Evolutionary conservation across 30 jellyfish, hydroid and myxozoan genomes (phyloP).

Genomic region (Catostylus mosaicus): DNA sequence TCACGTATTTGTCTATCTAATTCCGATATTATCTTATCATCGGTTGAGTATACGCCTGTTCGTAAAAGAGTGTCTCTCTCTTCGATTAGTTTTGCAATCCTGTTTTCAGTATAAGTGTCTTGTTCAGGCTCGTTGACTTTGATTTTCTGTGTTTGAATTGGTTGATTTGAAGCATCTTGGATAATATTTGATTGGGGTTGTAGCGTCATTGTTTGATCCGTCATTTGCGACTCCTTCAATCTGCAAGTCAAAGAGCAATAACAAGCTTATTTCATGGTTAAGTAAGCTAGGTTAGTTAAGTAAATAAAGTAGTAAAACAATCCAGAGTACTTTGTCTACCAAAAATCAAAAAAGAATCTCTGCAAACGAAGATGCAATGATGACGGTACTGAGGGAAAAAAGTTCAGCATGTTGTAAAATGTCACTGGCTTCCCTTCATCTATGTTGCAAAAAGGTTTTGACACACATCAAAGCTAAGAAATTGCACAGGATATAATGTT

Average conservation of each 20-base stretch:
- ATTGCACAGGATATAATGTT: too few species aligned
- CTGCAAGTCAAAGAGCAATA: slow-evolving; percentile 17
- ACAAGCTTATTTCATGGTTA: too few species aligned
- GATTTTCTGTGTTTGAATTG: background rate
- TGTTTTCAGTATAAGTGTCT: slow-evolving; percentile 22
- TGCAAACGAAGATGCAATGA: too few species aligned
- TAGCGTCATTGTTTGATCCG: background rate
- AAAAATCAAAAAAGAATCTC: too few species aligned
- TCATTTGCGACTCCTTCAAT: slow-evolving; percentile 33
- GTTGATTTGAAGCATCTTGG: slow-evolving; percentile 14
- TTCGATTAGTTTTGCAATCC: slow-evolving; percentile 94
- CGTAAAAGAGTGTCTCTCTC: slow-evolving; percentile 96
- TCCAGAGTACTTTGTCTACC: too few species aligned
- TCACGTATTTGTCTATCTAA: slow-evolving; percentile 89
- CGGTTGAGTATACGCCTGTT: slow-evolving; percentile 95
- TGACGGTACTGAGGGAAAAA: too few species aligned
- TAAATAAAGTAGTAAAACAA: too few species aligned
- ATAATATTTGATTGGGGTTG: slow-evolving; percentile 2
- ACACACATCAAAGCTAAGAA: too few species aligned
- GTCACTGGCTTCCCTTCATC: too few species aligned
- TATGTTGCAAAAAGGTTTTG: too few species aligned
- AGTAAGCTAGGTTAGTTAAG: too few species aligned
- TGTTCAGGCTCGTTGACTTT: slow-evolving; percentile 12
- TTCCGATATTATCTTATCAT: slow-evolving; percentile 92
- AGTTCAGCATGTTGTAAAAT: too few species aligned